These are phyloP conservation scores for Hyperoplus lanceolatus DNA, from an alignment of 2,797 vertebrate genomes.

Conservation along the genomic window DNA sequence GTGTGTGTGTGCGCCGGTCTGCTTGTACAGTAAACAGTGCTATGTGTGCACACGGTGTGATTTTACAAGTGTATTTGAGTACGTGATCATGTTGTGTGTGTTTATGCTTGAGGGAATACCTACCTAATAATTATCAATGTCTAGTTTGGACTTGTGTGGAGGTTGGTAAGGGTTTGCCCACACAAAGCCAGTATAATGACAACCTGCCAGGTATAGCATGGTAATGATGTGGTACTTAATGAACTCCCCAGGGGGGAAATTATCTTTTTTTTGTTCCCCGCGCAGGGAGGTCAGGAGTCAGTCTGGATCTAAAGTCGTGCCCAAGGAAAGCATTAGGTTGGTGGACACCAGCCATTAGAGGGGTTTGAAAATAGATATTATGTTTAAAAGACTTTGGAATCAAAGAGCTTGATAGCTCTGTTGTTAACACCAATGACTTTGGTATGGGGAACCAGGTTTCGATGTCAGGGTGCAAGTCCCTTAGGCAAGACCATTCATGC, in stretches of 20 bases:
- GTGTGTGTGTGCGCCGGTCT: not conserved
- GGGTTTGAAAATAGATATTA: not conserved
- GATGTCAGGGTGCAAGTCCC: too few relatives aligned
- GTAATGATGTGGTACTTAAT: constrained; percentile 58
- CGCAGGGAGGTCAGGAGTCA: constrained; percentile 51
- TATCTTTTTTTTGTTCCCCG: constrained; percentile 20
- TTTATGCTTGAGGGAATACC: constrained; percentile 6
- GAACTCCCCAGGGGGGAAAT: constrained; percentile 47
- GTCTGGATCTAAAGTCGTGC: constrained; percentile 27
- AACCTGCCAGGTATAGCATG: constrained; percentile 54
- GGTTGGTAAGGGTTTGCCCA: constrained; percentile 38
- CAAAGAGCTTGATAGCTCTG: not conserved
- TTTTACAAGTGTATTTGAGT: constrained; percentile 13
- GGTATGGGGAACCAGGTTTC: too few relatives aligned
- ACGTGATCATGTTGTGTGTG: constrained; percentile 27
- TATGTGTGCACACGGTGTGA: constrained; percentile 18
- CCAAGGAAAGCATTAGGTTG: constrained; percentile 11
- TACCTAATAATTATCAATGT: constrained; percentile 25
- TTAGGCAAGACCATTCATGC: too few relatives aligned
- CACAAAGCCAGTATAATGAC: constrained; percentile 51
- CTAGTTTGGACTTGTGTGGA: constrained; percentile 10
- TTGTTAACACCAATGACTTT: not conserved
- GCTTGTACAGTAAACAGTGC: constrained; percentile 26
- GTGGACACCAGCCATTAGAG: not conserved
- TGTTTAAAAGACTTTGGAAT: not conserved